Evolutionary conservation across 2,888 invertebrate genomes (phyloP).

Genomic region (Cataglyphis cursor): DNA sequence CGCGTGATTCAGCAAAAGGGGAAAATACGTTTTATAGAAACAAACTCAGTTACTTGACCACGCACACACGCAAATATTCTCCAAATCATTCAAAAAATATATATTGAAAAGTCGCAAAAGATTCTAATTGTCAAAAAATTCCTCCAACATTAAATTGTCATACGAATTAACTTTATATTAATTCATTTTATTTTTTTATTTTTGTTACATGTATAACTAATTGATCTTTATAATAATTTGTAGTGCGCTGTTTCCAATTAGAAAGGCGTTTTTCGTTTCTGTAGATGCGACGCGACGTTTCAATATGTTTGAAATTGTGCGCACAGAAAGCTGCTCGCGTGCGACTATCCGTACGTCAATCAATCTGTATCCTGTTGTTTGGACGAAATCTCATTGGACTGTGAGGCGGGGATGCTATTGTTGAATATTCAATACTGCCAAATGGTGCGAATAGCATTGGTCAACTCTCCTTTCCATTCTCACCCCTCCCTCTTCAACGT

Average conservation of each 20-base stretch:
- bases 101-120: not conserved
- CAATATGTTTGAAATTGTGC: not conserved
- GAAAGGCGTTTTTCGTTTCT: not conserved
- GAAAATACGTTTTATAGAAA: not conserved
- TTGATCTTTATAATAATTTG: not conserved
- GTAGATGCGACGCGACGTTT: not conserved
- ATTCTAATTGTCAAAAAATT: not conserved
- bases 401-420: constrained; percentile 11
- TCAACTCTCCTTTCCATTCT: constrained; percentile 50
- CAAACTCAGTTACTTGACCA: not conserved
- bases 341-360: constrained; percentile 1
- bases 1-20: not conserved
- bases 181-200: not conserved
- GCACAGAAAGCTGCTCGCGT: constrained; percentile 2
- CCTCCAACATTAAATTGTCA: not conserved
- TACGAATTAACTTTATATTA: not conserved
- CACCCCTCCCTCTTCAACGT: constrained; percentile 30
- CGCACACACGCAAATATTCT: too few species aligned
- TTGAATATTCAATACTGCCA: constrained; percentile 42
- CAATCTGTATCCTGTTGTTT: constrained; percentile 45
- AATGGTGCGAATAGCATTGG: constrained; percentile 46
- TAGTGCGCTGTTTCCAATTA: not conserved
- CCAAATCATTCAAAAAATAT: not conserved
- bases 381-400: constrained; percentile 45
- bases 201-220: not conserved